Evolutionary conservation across 2,888 invertebrate genomes (phyloP).

Genomic region (Nomada lathburiana): DNA sequence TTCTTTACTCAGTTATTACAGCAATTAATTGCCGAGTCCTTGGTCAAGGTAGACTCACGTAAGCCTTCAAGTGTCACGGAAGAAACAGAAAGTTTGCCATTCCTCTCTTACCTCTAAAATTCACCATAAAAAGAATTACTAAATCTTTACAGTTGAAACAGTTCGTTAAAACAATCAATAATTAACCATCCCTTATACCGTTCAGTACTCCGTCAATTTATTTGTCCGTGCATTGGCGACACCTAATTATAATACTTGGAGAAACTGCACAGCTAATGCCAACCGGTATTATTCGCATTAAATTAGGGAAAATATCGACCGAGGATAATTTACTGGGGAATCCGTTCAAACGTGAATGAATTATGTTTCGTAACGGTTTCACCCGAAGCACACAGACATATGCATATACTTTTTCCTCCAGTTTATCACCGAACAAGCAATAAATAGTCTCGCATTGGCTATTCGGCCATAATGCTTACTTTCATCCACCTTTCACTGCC

Average conservation of each 20-base stretch:
- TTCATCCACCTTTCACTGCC: slow-evolving; percentile 53
- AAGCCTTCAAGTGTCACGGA: not conserved
- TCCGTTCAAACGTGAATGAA: too few species aligned
- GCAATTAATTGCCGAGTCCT: slow-evolving; percentile 23
- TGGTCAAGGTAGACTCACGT: not conserved
- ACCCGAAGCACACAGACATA: not conserved
- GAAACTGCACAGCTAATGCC: too few species aligned
- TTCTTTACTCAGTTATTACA: slow-evolving; percentile 39
- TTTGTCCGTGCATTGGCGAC: too few species aligned
- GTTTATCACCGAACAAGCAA: slow-evolving; percentile 30
- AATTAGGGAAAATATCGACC: too few species aligned
- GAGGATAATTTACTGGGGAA: not conserved
- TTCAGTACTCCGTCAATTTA: not conserved
- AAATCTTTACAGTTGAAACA: not conserved
- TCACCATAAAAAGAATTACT: not conserved
- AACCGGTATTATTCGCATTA: too few species aligned
- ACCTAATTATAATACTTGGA: too few species aligned
- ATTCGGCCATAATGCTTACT: slow-evolving; percentile 38
- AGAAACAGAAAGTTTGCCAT: slow-evolving; percentile 6
- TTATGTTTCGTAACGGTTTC: not conserved
- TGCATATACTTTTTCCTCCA: not conserved
- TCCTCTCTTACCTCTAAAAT: not conserved
- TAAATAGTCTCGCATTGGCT: slow-evolving; percentile 21
- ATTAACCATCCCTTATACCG: not conserved
- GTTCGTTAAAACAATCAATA: not conserved